Evolutionary conservation across 2,888 invertebrate species (phyloP), one percentile per base, ranked within the genome.

Genomic region (Clivina fossor): DNA sequence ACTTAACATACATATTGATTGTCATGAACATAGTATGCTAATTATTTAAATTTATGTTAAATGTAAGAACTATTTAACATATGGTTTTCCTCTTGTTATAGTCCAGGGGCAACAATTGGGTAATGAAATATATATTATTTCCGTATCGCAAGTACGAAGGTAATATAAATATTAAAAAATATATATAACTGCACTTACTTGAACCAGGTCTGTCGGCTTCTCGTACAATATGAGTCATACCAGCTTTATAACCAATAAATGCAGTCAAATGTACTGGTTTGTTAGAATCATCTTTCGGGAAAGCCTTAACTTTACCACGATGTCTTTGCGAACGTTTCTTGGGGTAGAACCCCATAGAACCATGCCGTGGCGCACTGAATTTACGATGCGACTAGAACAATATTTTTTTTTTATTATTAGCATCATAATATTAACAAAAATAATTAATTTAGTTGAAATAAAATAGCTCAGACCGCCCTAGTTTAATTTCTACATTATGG

Each of bases 331-430:
- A 90, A 66, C 99, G 85, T 79, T 99, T 99, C 80, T 97, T 98
- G 70, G 99, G 99, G 78, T 97, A 91, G 84, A 99, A 99, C 67
- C 97, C 98, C 93, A 99, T 95, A 54, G 97, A 98, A 69, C 99
- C 99, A 85, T 99, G 99, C 67, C 99, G 92, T 68, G 99, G 99
- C 37, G 98, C 98, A 73, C 96, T 97, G 78, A 99, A 99, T 77
- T 99, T 99, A 74, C 99, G 88, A 81, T 99, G 99, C 79, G 98
- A 98, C 99, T 98, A 76, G 62, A 85, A 38, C 5, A n/a, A 30
- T 26, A 24, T 2, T 18, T 26, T 13, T 13, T 1, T 13, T 35
- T 35, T 35, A 35, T 8, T 13, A 13, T 35, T 35, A 35, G 26
- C 28, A 47, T 18, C 8, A 26, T 44, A 47, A 18, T 26, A 37